Percentiles rank a stretch among this genome's conserved stretches.
These are phyloP conservation scores for Cataglyphis livida DNA, from an alignment of 2,888 invertebrate genomes.

Conservation along the genomic window DNA sequence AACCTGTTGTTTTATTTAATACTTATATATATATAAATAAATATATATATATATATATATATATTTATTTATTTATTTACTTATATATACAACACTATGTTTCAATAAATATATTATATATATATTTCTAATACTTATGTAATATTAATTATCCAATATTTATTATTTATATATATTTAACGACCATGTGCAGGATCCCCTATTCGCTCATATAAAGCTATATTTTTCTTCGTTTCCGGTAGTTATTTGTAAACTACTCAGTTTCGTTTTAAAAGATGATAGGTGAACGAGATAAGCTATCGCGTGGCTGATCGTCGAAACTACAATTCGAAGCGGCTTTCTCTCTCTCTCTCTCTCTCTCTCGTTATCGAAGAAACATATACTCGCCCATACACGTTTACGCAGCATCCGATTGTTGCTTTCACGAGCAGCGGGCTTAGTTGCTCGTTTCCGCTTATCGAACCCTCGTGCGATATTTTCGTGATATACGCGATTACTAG, in stretches of 20 bases:
- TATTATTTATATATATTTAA: neutral
- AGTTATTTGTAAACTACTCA: neutral
- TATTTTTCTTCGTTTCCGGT: neutral
- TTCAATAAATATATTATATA: no score
- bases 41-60: neutral
- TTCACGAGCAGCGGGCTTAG: constrained; percentile 1
- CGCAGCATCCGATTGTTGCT: constrained; percentile 43
- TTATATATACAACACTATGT: no score
- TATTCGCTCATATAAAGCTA: neutral
- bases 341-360: neutral
- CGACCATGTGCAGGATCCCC: neutral
- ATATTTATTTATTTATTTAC: no score
- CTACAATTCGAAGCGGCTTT: neutral
- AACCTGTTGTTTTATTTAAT: neutral
- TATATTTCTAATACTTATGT: no score
- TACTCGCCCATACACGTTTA: neutral
- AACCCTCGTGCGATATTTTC: constrained; percentile 10
- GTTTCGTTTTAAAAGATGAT: neutral
- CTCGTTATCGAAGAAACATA: neutral
- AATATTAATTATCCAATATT: no score
- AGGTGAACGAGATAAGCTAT: constrained; percentile 11
- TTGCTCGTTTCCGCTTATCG: neutral
- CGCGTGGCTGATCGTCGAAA: neutral
- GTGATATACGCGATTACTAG: constrained; percentile 35
- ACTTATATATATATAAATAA: neutral